phyloP scores from a whole-genome alignment of 2,888 invertebrate genomes.

The Tipula confusa region DNA sequence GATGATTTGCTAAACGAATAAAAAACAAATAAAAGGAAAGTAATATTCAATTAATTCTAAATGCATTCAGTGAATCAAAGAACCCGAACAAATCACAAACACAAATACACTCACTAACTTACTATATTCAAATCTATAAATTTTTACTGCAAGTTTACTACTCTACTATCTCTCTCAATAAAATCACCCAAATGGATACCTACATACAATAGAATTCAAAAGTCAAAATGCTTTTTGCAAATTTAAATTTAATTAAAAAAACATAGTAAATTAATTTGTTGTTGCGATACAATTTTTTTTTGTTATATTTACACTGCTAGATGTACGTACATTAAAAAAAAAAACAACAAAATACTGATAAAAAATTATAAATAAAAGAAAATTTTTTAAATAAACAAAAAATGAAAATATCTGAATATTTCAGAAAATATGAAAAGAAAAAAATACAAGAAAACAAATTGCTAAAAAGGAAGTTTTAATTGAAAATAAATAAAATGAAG shows the following conservation, averaged over 20 bases:
- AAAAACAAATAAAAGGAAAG: not conserved
- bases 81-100: not conserved
- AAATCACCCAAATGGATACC: not conserved
- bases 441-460: not conserved
- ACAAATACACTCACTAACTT: not conserved
- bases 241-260: not conserved
- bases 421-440: not conserved
- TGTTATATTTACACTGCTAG: conserved; percentile 25
- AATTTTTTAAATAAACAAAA: not conserved
- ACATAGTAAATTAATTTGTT: not conserved
- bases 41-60: not conserved
- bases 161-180: not conserved
- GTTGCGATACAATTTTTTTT: not conserved
- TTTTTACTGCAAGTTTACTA: not conserved
- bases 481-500: conserved; percentile 4
- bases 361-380: not conserved
- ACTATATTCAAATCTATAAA: not conserved
- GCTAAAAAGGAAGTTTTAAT: not conserved
- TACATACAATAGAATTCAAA: not conserved
- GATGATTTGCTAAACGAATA: conserved; percentile 25
- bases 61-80: not conserved
- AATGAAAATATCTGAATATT: conserved; percentile 9
- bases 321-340: not conserved
- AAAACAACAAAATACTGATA: conserved; percentile 8
- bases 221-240: not conserved